Percentiles rank a stretch among this genome's conserved stretches.
These are phyloP conservation scores for Dysidea cf. avara DNA, from an alignment of 37 sponge, comb jelly and placozoan genomes.

Conservation along the genomic window DNA sequence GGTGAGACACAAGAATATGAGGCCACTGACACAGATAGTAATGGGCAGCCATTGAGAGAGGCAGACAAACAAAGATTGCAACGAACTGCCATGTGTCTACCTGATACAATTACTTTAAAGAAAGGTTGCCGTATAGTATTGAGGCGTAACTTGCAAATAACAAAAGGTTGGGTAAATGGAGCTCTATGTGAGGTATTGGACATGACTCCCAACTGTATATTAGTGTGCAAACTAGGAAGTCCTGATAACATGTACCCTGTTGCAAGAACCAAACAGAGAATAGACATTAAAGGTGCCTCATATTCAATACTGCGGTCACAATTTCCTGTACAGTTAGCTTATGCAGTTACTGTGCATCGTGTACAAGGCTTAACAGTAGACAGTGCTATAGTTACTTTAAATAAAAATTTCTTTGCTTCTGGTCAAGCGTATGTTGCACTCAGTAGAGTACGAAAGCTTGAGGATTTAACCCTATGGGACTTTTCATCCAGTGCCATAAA, in stretches of 20 bases:
- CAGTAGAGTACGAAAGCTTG: background rate
- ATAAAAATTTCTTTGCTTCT: slow-evolving; percentile 9
- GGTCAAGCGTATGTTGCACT: slow-evolving; percentile 18
- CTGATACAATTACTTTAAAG: background rate
- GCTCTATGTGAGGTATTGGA: no score
- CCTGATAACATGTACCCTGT: background rate
- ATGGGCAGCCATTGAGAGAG: background rate
- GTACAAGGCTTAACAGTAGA: slow-evolving; percentile 9
- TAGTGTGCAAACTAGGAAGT: background rate
- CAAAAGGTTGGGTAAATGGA: slow-evolving; percentile 6
- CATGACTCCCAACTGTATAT: background rate
- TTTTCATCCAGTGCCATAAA: background rate
- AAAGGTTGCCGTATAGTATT: background rate
- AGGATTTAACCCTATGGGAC: slow-evolving; percentile 2
- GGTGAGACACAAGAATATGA: background rate
- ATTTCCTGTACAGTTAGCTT: slow-evolving; percentile 7
- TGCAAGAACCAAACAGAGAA: background rate
- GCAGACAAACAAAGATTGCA: background rate
- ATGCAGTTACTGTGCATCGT: slow-evolving; percentile 18
- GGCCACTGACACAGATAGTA: background rate
- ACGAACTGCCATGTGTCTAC: background rate
- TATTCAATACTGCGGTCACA: slow-evolving; percentile 3
- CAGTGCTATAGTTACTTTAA: background rate
- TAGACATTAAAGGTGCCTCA: background rate
- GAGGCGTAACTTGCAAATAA: background rate